Conservation (phyloP, 2,797 vertebrate species). For the Eremophila alpestris region DNA sequence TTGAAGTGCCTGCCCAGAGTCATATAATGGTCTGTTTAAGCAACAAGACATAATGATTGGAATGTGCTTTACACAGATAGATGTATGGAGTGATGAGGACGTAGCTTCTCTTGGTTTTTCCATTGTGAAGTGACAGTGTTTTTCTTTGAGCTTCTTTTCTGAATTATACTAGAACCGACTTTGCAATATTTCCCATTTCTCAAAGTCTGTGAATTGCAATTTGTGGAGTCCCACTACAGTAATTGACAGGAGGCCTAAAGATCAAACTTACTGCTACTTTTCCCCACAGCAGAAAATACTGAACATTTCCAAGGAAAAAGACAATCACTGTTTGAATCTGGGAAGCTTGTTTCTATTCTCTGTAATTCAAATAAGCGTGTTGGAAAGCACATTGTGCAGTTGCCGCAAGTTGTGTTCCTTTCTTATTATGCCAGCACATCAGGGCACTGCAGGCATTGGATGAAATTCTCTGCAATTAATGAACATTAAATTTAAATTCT, state of each 20-base stretch:
- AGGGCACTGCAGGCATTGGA: not conserved
- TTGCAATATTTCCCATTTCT: not conserved
- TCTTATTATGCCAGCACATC: not conserved
- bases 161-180: not conserved
- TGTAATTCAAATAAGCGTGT: not conserved
- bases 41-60: not conserved
- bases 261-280: not conserved
- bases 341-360: not conserved
- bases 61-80: not conserved
- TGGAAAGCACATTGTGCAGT: not conserved
- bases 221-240: not conserved
- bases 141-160: not conserved
- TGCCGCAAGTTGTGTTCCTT: not conserved
- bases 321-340: not conserved
- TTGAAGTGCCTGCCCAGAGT: not conserved
- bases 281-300: not conserved
- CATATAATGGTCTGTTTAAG: not conserved
- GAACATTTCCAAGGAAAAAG: not conserved
- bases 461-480: not conserved
- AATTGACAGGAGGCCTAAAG: not conserved
- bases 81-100: not conserved
- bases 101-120: not conserved
- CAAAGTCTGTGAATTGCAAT: not conserved
- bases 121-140: not conserved
- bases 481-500: not conserved